Evolutionary conservation across 1,140 invertebrate genomes (phyloP), one percentile per base, ranked within the genome.

Genomic region (Micrasema minimum): DNA sequence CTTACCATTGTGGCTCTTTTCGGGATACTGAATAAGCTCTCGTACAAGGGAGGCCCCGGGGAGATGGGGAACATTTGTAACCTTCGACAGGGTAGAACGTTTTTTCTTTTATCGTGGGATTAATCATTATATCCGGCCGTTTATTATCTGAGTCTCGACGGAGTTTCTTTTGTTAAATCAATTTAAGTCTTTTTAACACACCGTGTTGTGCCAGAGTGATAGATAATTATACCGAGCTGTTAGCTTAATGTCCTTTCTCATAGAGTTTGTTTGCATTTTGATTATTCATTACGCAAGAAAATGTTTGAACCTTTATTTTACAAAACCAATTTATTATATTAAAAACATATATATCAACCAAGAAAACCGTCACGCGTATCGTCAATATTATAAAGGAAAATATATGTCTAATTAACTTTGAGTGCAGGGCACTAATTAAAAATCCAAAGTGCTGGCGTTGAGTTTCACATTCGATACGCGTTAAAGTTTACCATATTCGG

Each of bases 1-100:
- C 65, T 51, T 46, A 72, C 65, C 55, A 67, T 72, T 68, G 71
- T 35, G 71, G 71, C 65, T 72, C 71, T 68, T 72, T 72, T 72
- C 64, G 45, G 70, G 70, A 72, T 66, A 72, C 71, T 72, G 71
- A 72, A 73, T 69, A 73, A 73, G 72, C 72, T 45, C 61, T 55
- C 72, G 48, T 64, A 62, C 57, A 64, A 35, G 23, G 65, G 18
- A 38, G 46, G 66, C 43, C 38, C 18, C 26, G 55, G 48, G 57
- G 65, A 48, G 65, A 26, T 64, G 72, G 51, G 26, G 66, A 51
- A 46, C 72, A 74, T 74, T 74, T 74, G 72, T 74, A 62, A 71
- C 72, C 65, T 50, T 71, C 69, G 45, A 45, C 72, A 66, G 72
- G 64, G 66, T 66, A 67, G 64, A 18, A 62, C 37, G 57, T 9